These are phyloP conservation scores for Bombus difficillimus DNA, from an alignment of 1,140 invertebrate species.

Conservation along the genomic window DNA sequence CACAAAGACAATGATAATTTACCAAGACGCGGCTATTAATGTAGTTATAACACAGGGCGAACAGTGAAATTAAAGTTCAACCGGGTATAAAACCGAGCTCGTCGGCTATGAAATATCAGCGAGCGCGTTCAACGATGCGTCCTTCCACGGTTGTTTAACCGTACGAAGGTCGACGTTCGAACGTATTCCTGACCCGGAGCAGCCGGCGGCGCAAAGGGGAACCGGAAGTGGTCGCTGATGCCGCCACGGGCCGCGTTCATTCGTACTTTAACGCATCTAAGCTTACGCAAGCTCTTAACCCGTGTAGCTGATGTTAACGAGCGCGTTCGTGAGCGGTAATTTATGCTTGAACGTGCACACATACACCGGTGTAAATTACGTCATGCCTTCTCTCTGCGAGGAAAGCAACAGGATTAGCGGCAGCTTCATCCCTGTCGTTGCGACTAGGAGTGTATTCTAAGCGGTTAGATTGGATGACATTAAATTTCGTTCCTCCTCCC, in stretches of 20 bases:
- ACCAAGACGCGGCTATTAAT: background rate
- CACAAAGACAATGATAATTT: too few relatives aligned
- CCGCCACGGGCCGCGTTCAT: background rate
- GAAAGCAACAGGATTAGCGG: constrained; percentile 31
- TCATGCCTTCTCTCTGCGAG: constrained; percentile 14
- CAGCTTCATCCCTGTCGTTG: background rate
- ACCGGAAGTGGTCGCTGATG: constrained; percentile 17
- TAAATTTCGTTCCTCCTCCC: background rate
- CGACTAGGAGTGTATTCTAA: background rate
- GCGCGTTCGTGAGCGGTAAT: constrained; percentile 18
- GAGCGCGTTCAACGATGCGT: constrained; percentile 29
- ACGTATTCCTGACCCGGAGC: constrained; percentile 26
- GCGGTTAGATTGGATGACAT: constrained; percentile 4
- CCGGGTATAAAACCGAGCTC: constrained; percentile 43
- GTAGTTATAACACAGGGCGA: background rate
- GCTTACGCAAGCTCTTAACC: constrained; percentile 38
- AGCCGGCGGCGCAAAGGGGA: background rate
- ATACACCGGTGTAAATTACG: constrained; percentile 31
- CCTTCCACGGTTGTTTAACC: constrained; percentile 44
- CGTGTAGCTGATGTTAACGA: constrained; percentile 15
- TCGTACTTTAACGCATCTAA: constrained; percentile 22
- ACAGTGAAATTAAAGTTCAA: constrained; percentile 41
- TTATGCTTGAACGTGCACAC: constrained; percentile 31
- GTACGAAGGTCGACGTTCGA: constrained; percentile 37
- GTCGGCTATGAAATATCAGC: constrained; percentile 40